phyloP scores from a whole-genome alignment of 2,113 vertebrate species.

The Grammomys surdaster region DNA sequence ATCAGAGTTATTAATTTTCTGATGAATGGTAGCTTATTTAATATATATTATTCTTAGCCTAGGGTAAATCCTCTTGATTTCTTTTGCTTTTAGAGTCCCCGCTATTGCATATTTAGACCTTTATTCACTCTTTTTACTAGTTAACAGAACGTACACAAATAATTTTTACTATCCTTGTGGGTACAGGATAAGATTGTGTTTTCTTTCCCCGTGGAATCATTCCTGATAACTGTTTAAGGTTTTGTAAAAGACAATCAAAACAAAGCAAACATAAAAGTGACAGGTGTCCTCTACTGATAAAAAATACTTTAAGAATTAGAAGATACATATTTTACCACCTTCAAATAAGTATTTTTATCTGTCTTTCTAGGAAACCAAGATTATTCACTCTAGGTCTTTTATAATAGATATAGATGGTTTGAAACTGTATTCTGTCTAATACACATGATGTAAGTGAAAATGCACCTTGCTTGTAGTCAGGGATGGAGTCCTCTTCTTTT shows the following conservation, averaged over 20 bases:
- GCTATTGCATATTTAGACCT: neutral
- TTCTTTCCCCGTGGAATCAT: neutral
- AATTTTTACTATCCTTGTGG: neutral
- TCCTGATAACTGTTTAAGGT: neutral
- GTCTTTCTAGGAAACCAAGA: fast-evolving
- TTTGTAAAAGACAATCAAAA: neutral
- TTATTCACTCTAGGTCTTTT: fast-evolving
- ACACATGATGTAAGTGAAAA: neutral
- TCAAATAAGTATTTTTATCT: neutral
- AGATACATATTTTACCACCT: neutral
- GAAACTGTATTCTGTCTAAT: fast-evolving
- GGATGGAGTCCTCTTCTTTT: neutral
- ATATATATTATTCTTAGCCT: neutral
- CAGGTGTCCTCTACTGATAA: neutral
- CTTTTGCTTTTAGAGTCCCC: neutral
- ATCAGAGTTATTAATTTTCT: neutral
- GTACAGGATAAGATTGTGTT: neutral
- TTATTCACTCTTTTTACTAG: neutral
- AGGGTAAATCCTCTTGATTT: neutral
- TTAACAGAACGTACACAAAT: neutral
- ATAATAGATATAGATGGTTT: neutral
- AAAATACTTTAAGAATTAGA: neutral
- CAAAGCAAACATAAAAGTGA: conserved; percentile 1
- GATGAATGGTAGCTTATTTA: neutral
- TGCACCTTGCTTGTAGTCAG: neutral